These are phyloP conservation scores for Sarcoramphus papa DNA, from an alignment of 2,797 vertebrate genomes.

Conservation along the genomic window DNA sequence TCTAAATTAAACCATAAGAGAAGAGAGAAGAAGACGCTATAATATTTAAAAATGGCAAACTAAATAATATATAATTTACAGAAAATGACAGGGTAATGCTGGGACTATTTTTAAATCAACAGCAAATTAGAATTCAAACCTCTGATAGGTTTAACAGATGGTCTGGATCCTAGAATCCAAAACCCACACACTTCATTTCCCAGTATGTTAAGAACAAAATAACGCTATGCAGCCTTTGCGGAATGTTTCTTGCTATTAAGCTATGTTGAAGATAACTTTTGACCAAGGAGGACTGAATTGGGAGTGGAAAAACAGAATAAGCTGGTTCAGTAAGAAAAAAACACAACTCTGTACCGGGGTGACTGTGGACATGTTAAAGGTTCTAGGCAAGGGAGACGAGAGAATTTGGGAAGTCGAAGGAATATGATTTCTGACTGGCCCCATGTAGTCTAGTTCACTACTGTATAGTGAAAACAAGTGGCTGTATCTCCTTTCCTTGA, in stretches of 20 bases:
- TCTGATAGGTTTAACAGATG: constrained; percentile 75
- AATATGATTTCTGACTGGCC: not conserved
- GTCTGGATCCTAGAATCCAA: constrained; percentile 69
- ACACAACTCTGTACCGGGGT: not conserved
- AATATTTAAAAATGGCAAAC: constrained; percentile 74
- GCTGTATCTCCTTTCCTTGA: not conserved
- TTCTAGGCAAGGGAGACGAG: not conserved
- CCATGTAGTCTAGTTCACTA: not conserved
- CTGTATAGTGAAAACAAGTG: not conserved
- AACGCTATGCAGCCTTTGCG: constrained; percentile 36
- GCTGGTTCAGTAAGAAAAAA: not conserved
- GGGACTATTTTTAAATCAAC: constrained; percentile 72
- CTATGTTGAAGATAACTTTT: constrained; percentile 39
- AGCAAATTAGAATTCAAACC: constrained; percentile 73
- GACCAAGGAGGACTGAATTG: not conserved
- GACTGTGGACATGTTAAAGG: not conserved
- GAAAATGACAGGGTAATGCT: constrained; percentile 73
- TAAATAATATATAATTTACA: constrained; percentile 75
- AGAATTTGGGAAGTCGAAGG: not conserved
- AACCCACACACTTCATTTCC: constrained; percentile 68
- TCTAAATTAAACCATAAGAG: constrained; percentile 66
- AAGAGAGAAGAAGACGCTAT: constrained; percentile 39
- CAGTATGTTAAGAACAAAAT: constrained; percentile 63
- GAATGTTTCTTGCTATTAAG: constrained; percentile 59
- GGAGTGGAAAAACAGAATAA: constrained; percentile 30